phyloP scores from a whole-genome alignment of 2,797 vertebrate species.

The Melanotaenia nigrans region DNA sequence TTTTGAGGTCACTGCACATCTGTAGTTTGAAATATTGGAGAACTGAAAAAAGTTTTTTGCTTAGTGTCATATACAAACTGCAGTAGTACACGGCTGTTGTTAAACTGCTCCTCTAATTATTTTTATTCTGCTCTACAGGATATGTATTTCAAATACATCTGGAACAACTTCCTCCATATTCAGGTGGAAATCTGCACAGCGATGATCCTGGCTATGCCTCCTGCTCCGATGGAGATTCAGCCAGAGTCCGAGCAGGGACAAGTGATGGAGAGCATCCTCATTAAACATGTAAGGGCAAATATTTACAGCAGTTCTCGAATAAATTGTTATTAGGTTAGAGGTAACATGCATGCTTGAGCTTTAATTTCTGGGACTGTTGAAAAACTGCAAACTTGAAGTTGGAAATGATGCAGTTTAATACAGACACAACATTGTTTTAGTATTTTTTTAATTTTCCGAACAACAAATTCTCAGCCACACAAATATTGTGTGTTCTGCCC shows the following conservation, averaged over 20 bases:
- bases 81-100: too few relatives aligned
- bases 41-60: too few relatives aligned
- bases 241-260: constrained; percentile 87
- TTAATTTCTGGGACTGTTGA: not conserved
- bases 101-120: not conserved
- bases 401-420: not conserved
- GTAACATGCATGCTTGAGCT: not conserved
- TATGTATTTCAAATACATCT: constrained; percentile 99
- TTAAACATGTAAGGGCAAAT: constrained; percentile 88
- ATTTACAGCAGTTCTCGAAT: not conserved
- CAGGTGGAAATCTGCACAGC: constrained; percentile 99
- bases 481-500: not conserved
- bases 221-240: constrained; percentile 81
- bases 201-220: constrained; percentile 95
- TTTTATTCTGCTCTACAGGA: constrained; percentile 80
- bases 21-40: too few relatives aligned
- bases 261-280: constrained; percentile 87
- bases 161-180: constrained; percentile 98
- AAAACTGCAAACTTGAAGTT: not conserved
- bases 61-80: too few relatives aligned
- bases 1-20: too few relatives aligned
- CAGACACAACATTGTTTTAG: not conserved
- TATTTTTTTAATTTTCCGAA: too few relatives aligned
- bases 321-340: not conserved
- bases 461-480: not conserved